phyloP scores from a whole-genome alignment of 2,113 vertebrate genomes.

The Pantherophis guttatus region DNA sequence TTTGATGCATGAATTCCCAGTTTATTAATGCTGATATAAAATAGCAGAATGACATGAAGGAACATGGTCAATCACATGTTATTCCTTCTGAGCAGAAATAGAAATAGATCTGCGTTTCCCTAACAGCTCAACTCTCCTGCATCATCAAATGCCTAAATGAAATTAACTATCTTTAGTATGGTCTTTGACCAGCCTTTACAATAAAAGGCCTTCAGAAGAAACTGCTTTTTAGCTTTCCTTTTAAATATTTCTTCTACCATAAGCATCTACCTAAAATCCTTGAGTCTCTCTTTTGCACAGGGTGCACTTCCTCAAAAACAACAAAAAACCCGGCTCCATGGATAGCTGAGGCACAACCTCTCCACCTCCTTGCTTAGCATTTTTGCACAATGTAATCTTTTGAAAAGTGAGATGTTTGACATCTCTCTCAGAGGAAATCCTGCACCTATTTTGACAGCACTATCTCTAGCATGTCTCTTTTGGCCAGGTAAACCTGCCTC shows the following conservation, averaged over 20 bases:
- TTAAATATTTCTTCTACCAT: background rate
- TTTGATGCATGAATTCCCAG: background rate
- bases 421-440: constrained; percentile 46
- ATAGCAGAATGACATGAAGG: background rate
- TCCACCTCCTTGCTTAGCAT: constrained; percentile 35
- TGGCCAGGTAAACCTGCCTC: constrained; percentile 55
- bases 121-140: accelerated
- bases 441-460: constrained; percentile 56
- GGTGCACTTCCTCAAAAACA: constrained; percentile 21
- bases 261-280: constrained; percentile 10
- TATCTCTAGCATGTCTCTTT: constrained; percentile 45
- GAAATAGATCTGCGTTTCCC: background rate
- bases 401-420: constrained; percentile 55
- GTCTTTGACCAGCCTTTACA: background rate
- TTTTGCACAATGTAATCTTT: constrained; percentile 50
- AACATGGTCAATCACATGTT: background rate
- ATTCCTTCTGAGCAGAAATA: background rate
- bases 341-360: constrained; percentile 24
- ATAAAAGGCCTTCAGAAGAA: background rate
- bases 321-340: background rate
- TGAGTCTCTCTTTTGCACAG: background rate
- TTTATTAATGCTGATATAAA: background rate
- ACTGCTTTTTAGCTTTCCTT: background rate
- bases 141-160: background rate
- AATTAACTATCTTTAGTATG: background rate